phyloP scores from a whole-genome alignment of 2,113 vertebrate species.

The Zosterops japonicus region DNA sequence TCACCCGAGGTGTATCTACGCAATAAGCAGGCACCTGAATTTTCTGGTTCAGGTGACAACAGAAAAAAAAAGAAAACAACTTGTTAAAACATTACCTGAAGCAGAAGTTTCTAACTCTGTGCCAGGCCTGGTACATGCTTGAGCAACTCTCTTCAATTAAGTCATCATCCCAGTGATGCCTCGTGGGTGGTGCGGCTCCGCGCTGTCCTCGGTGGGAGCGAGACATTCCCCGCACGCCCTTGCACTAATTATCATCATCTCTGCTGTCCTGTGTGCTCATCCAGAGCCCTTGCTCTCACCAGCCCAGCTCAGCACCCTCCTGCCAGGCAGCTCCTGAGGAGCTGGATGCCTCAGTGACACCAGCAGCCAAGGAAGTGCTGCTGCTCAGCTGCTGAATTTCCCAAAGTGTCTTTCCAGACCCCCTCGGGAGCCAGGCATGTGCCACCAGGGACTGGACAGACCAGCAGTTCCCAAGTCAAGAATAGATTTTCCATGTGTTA shows the following conservation, averaged over 20 bases:
- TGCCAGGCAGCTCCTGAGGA: not conserved
- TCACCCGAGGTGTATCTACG: not conserved
- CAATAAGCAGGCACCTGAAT: slow-evolving; percentile 13
- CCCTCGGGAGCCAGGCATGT: no score
- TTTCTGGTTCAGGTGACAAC: slow-evolving; percentile 43
- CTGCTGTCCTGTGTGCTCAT: not conserved
- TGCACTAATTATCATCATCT: not conserved
- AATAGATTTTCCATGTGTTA: not conserved
- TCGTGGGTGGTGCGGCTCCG: slow-evolving; percentile 25
- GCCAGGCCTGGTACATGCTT: slow-evolving; percentile 29
- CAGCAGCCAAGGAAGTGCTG: not conserved
- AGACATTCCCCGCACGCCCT: not conserved
- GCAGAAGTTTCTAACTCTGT: slow-evolving; percentile 31
- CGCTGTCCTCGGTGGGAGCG: not conserved
- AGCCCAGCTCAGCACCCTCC: not conserved
- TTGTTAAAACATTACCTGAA: slow-evolving; percentile 65
- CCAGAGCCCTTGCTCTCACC: not conserved
- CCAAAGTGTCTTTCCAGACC: not conserved
- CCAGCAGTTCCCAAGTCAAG: not conserved
- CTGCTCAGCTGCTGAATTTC: not conserved
- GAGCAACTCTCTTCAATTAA: slow-evolving; percentile 47
- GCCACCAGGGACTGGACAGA: not conserved
- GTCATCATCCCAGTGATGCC: not conserved
- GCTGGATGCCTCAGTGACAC: not conserved
- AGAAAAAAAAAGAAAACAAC: slow-evolving; percentile 19